Evolutionary conservation across 1,140 invertebrate species (phyloP).

Genomic region (Maconellicoccus hirsutus): DNA sequence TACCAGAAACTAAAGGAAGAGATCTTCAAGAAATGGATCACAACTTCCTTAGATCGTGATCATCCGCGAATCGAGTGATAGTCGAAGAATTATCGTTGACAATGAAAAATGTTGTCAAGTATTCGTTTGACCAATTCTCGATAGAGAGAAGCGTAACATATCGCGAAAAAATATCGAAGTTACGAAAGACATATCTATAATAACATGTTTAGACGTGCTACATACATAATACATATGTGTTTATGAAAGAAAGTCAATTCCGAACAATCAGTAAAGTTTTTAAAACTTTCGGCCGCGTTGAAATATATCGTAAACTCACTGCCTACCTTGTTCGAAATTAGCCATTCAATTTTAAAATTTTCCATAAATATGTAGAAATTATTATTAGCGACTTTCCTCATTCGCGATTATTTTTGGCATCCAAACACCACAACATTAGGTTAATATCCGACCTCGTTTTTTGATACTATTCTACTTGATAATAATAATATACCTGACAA

Average conservation of each 20-base stretch:
- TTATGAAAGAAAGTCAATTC: not conserved
- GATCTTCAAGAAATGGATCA: constrained; percentile 69
- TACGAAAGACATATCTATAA: not conserved
- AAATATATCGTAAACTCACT: not conserved
- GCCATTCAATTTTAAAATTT: too few species aligned
- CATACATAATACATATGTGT: too few species aligned
- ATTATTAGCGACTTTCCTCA: too few species aligned
- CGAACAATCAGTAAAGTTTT: not conserved
- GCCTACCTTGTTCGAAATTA: not conserved
- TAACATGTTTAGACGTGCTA: not conserved
- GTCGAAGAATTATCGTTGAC: not conserved
- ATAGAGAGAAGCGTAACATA: not conserved
- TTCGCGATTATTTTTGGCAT: too few species aligned
- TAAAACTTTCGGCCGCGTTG: not conserved
- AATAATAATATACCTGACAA: too few species aligned
- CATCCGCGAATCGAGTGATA: not conserved
- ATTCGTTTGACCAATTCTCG: not conserved
- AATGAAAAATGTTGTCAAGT: not conserved
- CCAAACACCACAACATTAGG: too few species aligned
- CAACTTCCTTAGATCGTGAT: constrained; percentile 3
- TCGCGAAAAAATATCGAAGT: not conserved
- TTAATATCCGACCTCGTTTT: too few species aligned
- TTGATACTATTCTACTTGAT: too few species aligned
- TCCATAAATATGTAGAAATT: too few species aligned
- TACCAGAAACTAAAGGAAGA: constrained; percentile 81